Percentiles rank a stretch among this genome's conserved stretches.
Conservation (phyloP, 2,113 vertebrate genomes). For the Gambusia holbrooki region DNA sequence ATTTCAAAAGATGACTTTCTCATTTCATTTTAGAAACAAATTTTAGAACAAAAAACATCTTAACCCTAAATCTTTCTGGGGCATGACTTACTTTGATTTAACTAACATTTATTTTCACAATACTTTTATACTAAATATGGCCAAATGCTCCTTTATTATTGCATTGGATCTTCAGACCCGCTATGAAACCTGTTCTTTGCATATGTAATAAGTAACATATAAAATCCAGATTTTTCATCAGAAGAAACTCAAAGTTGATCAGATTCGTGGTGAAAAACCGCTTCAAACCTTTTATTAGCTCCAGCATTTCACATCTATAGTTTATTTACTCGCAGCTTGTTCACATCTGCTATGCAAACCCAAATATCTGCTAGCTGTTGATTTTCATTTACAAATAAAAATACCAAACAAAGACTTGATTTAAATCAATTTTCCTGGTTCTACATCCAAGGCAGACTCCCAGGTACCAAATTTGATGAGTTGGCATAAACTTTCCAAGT, state of each 20-base stretch:
- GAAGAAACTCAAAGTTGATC: constrained; percentile 30
- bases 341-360: constrained; percentile 51
- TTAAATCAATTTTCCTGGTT: constrained; percentile 33
- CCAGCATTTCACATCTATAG: constrained; percentile 46
- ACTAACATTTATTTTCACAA: no score
- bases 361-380: constrained; percentile 35
- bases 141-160: no score
- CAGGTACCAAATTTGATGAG: constrained; percentile 59
- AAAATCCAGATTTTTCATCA: constrained; percentile 43
- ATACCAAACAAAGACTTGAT: constrained; percentile 29
- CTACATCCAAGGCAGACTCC: constrained; percentile 8
- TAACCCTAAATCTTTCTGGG: no score
- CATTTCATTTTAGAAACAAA: neutral
- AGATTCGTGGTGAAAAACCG: constrained; percentile 11
- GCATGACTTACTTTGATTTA: no score
- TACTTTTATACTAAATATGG: no score
- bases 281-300: constrained; percentile 52
- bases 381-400: constrained; percentile 45
- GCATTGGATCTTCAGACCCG: neutral
- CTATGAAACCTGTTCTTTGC: constrained; percentile 15
- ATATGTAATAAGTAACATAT: no score
- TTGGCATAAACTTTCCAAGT: constrained; percentile 48
- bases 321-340: constrained; percentile 29
- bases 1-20: neutral
- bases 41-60: no score